Conservation (phyloP, 2,113 vertebrate species). For the Craseonycteris thonglongyai region DNA sequence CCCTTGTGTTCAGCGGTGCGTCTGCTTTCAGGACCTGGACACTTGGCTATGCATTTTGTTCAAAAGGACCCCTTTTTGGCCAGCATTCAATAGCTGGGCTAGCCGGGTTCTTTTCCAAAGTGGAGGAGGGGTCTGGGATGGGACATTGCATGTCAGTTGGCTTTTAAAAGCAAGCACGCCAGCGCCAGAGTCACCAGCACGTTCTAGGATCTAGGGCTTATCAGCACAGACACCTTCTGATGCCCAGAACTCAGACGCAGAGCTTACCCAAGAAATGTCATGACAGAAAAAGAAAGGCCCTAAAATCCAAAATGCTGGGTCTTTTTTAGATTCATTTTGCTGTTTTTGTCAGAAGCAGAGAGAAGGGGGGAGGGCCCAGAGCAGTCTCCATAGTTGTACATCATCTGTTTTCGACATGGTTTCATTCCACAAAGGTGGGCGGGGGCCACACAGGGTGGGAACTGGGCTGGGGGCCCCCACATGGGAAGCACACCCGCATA, state of each 20-base stretch:
- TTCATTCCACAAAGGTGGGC: too few relatives aligned
- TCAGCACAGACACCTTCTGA: not conserved
- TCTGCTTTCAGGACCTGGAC: conserved; percentile 42
- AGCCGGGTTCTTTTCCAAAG: not conserved
- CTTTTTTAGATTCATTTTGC: too few relatives aligned
- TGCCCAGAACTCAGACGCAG: not conserved
- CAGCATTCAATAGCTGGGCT: not conserved
- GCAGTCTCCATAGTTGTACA: too few relatives aligned
- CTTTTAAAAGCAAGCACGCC: not conserved
- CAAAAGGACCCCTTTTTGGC: not conserved
- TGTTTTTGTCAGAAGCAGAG: not conserved
- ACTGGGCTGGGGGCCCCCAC: too few relatives aligned
- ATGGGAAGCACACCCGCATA: too few relatives aligned
- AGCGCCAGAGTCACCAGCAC: fast-evolving
- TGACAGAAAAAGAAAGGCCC: not conserved
- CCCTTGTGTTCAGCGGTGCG: too few relatives aligned
- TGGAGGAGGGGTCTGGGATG: not conserved
- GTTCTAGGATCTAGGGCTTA: not conserved
- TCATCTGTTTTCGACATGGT: too few relatives aligned
- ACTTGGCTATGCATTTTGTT: not conserved
- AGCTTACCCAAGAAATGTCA: not conserved
- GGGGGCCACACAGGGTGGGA: too few relatives aligned
- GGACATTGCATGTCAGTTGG: fast-evolving
- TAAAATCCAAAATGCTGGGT: too few relatives aligned
- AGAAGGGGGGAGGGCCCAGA: too few relatives aligned